These are phyloP conservation scores for Acheta domesticus DNA, from an alignment of 2,888 invertebrate genomes.

Conservation along the genomic window DNA sequence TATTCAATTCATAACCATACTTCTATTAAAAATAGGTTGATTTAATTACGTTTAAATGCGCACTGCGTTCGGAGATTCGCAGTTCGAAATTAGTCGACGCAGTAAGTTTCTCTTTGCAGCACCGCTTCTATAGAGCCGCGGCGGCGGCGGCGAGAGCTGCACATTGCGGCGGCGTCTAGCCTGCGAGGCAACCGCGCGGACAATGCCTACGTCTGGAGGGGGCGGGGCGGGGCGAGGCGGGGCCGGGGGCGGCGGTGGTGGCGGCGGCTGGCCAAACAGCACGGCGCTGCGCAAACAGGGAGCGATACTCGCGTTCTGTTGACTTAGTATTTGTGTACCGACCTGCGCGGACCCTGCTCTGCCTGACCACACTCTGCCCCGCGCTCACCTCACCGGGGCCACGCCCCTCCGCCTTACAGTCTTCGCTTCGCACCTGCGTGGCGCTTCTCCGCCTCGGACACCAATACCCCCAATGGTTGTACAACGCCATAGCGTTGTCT, in stretches of 20 bases:
- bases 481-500: no score
- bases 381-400: neutral
- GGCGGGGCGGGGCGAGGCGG: neutral
- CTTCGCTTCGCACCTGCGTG: no score
- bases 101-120: neutral
- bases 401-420: no score
- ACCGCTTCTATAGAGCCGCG: neutral
- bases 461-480: no score
- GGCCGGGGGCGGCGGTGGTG: neutral
- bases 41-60: no score
- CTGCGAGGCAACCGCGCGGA: neutral
- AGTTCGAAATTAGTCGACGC: neutral
- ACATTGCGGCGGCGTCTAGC: neutral
- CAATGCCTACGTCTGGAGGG: slow-evolving; percentile 1
- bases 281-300: neutral
- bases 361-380: neutral
- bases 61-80: neutral
- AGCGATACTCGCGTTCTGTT: neutral
- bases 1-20: no score
- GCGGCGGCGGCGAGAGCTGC: neutral
- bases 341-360: neutral
- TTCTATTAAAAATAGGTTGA: no score
- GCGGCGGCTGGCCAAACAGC: neutral
- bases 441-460: no score
- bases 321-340: slow-evolving; percentile 18